phyloP scores from a whole-genome alignment of 2,797 vertebrate species.

The Sebastes steindachneri region DNA sequence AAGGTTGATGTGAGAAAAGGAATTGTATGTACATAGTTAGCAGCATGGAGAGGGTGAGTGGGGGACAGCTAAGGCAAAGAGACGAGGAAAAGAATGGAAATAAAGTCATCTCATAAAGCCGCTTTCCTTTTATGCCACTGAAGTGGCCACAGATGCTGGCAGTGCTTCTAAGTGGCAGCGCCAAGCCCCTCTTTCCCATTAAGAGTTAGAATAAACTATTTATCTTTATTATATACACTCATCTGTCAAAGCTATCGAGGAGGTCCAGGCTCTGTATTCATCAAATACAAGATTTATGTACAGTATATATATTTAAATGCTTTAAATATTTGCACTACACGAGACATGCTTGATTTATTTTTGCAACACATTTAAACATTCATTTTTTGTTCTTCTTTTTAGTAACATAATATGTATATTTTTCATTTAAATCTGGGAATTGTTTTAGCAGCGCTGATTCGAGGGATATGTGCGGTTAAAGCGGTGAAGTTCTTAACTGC shows the following conservation, averaged over 20 bases:
- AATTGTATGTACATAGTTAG: background rate
- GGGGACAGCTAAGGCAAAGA: background rate
- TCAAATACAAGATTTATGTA: constrained; percentile 37
- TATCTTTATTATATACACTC: constrained; percentile 76
- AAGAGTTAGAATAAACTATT: constrained; percentile 79
- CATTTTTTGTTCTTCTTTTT: constrained; percentile 5
- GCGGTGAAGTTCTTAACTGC: constrained; percentile 32
- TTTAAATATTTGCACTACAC: constrained; percentile 63
- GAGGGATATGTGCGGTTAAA: constrained; percentile 49
- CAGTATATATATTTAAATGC: constrained; percentile 45
- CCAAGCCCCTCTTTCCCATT: constrained; percentile 64
- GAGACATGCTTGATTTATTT: constrained; percentile 35
- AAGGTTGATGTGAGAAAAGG: background rate
- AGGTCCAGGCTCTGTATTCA: constrained; percentile 37
- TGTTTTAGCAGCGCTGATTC: constrained; percentile 20
- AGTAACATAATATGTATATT: constrained; percentile 39
- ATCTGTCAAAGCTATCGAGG: constrained; percentile 70
- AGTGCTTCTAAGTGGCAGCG: constrained; percentile 22
- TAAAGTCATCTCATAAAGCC: constrained; percentile 34
- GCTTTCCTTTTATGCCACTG: constrained; percentile 33
- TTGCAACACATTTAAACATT: constrained; percentile 19
- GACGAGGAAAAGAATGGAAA: constrained; percentile 16
- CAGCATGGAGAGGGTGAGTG: background rate
- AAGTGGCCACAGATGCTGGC: constrained; percentile 47
- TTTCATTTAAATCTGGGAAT: constrained; percentile 28